Percentiles rank a stretch among this genome's conserved stretches.
phyloP scores from a whole-genome alignment of 2,888 invertebrate species.

The Napeogenes sylphis region DNA sequence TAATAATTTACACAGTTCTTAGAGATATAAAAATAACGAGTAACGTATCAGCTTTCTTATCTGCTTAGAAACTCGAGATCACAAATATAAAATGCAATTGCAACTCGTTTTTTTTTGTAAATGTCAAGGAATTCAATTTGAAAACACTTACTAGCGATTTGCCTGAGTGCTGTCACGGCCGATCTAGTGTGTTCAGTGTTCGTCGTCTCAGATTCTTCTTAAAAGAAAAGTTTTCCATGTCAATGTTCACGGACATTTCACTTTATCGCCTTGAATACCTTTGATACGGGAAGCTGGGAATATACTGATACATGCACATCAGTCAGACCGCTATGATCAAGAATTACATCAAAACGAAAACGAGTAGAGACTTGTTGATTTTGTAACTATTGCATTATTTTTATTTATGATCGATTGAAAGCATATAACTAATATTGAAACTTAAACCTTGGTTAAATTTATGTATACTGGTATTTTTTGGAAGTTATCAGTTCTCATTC shows the following conservation, averaged over 20 bases:
- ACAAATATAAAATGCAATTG: constrained; percentile 17
- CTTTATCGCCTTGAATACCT: constrained; percentile 44
- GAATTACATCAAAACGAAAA: constrained; percentile 52
- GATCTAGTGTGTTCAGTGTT: constrained; percentile 69
- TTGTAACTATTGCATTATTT: constrained; percentile 22
- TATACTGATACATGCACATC: constrained; percentile 72
- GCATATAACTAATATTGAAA: too few species aligned
- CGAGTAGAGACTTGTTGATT: constrained; percentile 40
- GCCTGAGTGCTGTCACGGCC: constrained; percentile 67
- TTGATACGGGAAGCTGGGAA: constrained; percentile 62
- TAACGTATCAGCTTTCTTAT: not conserved
- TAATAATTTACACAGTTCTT: too few species aligned
- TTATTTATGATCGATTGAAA: not conserved
- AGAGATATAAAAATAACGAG: not conserved
- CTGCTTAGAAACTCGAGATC: not conserved
- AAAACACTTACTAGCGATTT: constrained; percentile 69
- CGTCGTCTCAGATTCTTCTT: constrained; percentile 70
- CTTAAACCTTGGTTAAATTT: too few species aligned
- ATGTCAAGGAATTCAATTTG: constrained; percentile 32
- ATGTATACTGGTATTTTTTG: too few species aligned
- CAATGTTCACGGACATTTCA: constrained; percentile 64
- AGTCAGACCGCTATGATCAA: constrained; percentile 51
- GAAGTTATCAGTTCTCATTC: too few species aligned
- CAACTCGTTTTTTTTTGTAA: constrained; percentile 18
- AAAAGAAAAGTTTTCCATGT: constrained; percentile 66